Evolutionary conservation across 2,113 vertebrate genomes (phyloP).

Genomic region (Struthidea cinerea): DNA sequence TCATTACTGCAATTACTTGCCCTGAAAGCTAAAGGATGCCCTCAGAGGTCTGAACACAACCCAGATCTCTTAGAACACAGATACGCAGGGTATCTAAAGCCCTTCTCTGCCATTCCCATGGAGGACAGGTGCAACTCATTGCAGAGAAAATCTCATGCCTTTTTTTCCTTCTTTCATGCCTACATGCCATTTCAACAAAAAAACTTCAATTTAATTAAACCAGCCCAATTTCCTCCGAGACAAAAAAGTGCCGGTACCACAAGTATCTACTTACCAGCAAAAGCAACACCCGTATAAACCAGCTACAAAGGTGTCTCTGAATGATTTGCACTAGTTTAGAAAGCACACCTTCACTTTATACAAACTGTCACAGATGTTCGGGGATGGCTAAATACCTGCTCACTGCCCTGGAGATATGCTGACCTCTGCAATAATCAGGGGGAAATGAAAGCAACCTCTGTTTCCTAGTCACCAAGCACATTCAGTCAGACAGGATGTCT

Average conservation of each 20-base stretch:
- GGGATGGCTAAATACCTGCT: background rate
- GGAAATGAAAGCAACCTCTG: background rate
- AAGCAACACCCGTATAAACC: background rate
- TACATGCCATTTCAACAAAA: background rate
- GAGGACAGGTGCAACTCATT: background rate
- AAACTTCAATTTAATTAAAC: background rate
- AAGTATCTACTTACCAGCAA: background rate
- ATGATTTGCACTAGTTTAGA: background rate
- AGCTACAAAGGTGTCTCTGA: background rate
- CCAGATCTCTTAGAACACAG: background rate
- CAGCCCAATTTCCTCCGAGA: background rate
- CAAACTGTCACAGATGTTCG: background rate
- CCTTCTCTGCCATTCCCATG: background rate
- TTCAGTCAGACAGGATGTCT: background rate
- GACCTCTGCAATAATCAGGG: background rate
- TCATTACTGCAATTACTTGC: background rate
- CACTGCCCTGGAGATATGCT: background rate
- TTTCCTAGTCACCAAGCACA: background rate
- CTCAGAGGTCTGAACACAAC: background rate
- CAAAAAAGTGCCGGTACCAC: background rate
- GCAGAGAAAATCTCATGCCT: background rate
- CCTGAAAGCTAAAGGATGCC: background rate
- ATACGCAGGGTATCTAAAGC: background rate
- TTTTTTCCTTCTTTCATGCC: background rate
- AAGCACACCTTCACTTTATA: background rate